Conservation (phyloP, 2,113 vertebrate genomes). For the Lagenorhynchus albirostris region DNA sequence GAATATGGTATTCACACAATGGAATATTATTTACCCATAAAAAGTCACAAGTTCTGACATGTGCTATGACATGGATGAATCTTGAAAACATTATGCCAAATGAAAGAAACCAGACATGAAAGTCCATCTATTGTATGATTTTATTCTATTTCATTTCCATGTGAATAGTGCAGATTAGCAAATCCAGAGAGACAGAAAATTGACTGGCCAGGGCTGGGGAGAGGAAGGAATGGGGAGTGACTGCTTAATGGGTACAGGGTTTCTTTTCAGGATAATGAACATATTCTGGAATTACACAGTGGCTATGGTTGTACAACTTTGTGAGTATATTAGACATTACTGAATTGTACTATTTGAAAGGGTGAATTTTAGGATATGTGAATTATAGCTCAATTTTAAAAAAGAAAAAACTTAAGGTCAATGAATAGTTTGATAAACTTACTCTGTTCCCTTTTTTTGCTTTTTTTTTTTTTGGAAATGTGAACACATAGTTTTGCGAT, state of each 20-base stretch:
- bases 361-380: not conserved
- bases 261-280: constrained; percentile 17
- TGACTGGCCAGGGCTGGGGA: not conserved
- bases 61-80: not conserved
- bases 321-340: constrained; percentile 5
- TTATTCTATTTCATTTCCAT: not conserved
- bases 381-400: not conserved
- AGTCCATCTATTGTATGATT: not conserved
- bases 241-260: not conserved
- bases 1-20: not conserved
- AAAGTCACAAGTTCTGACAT: not conserved
- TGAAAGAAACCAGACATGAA: constrained; percentile 13
- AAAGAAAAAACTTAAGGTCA: not conserved
- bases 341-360: not conserved
- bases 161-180: not conserved
- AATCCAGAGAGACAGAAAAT: not conserved
- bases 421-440: not conserved
- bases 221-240: not conserved
- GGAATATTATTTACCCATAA: not conserved
- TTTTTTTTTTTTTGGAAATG: not conserved
- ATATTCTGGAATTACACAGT: not conserved
- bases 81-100: not conserved
- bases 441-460: not conserved
- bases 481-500: not conserved
- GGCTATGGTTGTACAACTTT: not conserved